A percentile compares a stretch with the other conserved stretches of the same genome.
Evolutionary conservation across 2,888 invertebrate species (phyloP).

Genomic region (Suillia variegata): DNA sequence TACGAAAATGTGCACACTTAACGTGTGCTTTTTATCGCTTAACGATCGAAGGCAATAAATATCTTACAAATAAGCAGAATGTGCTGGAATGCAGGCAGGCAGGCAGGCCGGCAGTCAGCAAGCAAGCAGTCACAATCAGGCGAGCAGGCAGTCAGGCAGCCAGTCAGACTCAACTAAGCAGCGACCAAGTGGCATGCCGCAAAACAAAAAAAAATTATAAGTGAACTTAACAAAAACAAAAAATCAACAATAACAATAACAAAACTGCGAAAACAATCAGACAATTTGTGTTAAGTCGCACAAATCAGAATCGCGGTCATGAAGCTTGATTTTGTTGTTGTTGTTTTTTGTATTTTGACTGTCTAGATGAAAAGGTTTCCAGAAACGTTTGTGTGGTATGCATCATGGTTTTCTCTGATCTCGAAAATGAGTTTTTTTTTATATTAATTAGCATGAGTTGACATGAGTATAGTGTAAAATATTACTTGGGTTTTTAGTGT

Average conservation of each 20-base stretch:
- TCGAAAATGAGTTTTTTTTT: no score
- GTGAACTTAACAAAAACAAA: constrained; percentile 1
- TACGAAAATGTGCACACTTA: constrained; percentile 46
- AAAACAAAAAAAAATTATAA: no score
- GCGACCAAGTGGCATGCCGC: no score
- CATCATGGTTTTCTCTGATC: no score
- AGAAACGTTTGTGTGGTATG: no score
- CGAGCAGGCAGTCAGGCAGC: background rate
- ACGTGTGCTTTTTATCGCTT: constrained; percentile 59
- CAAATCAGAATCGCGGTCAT: constrained; percentile 26
- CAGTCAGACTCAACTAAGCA: no score
- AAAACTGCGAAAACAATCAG: constrained; percentile 33
- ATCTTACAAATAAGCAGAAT: constrained; percentile 63
- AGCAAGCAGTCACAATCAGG: background rate
- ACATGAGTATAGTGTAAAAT: no score
- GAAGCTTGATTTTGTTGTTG: background rate
- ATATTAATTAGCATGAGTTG: no score
- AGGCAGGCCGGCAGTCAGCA: constrained; percentile 10
- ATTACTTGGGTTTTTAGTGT: no score
- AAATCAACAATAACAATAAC: constrained; percentile 12
- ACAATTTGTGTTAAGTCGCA: constrained; percentile 35
- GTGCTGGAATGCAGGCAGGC: constrained; percentile 54
- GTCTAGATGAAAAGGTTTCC: no score
- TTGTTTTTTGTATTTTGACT: no score
- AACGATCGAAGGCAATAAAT: constrained; percentile 62